These are phyloP conservation scores for Leucophenga maculata DNA, from an alignment of 2,888 invertebrate species.

Conservation along the genomic window DNA sequence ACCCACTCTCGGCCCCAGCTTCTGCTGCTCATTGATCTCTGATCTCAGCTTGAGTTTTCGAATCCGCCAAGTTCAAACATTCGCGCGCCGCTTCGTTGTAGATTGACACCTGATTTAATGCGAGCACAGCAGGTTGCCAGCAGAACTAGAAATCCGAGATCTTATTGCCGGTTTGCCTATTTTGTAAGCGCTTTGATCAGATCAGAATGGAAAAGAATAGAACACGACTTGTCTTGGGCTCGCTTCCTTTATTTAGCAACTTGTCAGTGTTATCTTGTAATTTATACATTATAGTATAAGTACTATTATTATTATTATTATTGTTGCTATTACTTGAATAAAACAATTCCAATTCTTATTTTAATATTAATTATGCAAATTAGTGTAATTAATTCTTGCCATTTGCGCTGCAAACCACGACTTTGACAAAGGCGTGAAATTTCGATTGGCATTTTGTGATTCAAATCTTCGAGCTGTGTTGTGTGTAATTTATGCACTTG, in stretches of 20 bases:
- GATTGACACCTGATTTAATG: constrained; percentile 27
- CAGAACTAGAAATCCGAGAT: constrained; percentile 26
- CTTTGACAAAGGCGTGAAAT: constrained; percentile 11
- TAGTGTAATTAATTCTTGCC: constrained; percentile 19
- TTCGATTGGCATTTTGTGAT: neutral
- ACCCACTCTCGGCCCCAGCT: neutral
- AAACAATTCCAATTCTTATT: constrained; percentile 7
- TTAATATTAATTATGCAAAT: constrained; percentile 25
- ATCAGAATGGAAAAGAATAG: neutral
- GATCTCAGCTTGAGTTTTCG: no score
- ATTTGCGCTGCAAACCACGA: neutral
- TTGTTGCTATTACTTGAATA: neutral
- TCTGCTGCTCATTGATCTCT: neutral
- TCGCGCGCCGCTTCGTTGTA: constrained; percentile 12
- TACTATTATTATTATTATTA: constrained; percentile 2
- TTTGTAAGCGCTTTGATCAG: no score
- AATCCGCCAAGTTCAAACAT: constrained; percentile 21
- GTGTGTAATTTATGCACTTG: constrained; percentile 2
- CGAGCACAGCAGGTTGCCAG: constrained; percentile 23
- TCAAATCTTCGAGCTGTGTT: neutral
- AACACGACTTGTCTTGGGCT: constrained; percentile 25
- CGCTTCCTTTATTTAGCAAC: constrained; percentile 25
- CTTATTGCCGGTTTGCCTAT: no score
- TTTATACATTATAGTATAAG: neutral
- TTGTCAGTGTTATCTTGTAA: constrained; percentile 22